Percentiles rank a stretch among this genome's conserved stretches.
Conservation (phyloP, 2,113 vertebrate genomes). For the Haemorhous mexicanus region DNA sequence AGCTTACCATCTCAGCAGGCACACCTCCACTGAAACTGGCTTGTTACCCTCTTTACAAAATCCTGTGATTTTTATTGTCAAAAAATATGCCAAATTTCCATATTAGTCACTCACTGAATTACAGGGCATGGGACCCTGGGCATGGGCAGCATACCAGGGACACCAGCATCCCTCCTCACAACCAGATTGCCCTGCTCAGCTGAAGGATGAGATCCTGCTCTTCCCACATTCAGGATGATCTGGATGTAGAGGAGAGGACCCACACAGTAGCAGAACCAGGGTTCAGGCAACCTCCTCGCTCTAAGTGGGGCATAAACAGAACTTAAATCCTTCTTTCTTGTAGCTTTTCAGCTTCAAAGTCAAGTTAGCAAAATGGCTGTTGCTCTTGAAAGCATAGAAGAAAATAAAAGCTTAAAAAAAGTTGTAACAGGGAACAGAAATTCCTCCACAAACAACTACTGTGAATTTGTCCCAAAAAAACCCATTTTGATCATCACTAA, state of each 20-base stretch:
- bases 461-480: background rate
- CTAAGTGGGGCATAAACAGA: background rate
- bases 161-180: background rate
- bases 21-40: background rate
- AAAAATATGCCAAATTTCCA: background rate
- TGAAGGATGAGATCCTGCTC: background rate
- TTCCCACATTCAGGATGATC: background rate
- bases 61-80: background rate
- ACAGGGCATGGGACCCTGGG: rapidly evolving
- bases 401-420: background rate
- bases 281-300: background rate
- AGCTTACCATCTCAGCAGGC: background rate
- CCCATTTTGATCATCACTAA: background rate
- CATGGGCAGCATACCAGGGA: background rate
- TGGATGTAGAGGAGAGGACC: background rate
- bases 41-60: background rate
- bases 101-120: background rate
- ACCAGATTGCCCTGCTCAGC: background rate
- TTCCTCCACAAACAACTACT: background rate
- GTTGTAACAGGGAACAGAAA: background rate
- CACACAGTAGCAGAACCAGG: rapidly evolving
- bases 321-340: background rate
- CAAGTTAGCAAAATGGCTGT: background rate
- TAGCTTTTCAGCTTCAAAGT: background rate
- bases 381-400: background rate